Percentiles rank a stretch among this genome's conserved stretches.
Evolutionary conservation across 2,113 vertebrate species (phyloP).

Genomic region (Sylvia atricapilla): DNA sequence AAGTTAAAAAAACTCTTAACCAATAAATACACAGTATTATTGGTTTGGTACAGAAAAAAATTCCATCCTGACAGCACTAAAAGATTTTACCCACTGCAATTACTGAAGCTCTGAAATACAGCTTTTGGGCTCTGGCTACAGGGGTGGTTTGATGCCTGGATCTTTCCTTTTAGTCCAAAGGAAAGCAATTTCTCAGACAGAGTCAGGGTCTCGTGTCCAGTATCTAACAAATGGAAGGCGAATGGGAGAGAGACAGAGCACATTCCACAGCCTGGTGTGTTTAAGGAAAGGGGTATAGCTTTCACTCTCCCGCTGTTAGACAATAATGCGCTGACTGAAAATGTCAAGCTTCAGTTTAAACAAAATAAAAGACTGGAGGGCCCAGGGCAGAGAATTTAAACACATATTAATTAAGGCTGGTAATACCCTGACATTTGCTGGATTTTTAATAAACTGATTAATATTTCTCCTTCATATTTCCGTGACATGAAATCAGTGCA

Average conservation of each 20-base stretch:
- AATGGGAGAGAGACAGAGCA: constrained; percentile 43
- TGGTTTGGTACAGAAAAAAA: neutral
- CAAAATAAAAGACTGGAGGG: constrained; percentile 67
- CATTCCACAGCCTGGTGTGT: constrained; percentile 70
- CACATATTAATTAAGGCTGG: constrained; percentile 67
- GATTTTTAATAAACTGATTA: constrained; percentile 67
- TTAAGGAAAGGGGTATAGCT: constrained; percentile 65
- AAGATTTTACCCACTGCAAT: neutral
- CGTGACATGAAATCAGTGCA: constrained; percentile 24
- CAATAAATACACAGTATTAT: neutral
- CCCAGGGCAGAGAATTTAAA: constrained; percentile 60
- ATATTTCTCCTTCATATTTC: constrained; percentile 62
- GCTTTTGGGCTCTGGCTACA: neutral
- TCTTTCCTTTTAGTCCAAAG: neutral
- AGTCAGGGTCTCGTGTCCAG: neutral
- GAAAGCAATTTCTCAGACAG: neutral
- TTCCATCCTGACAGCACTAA: neutral
- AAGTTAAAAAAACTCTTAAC: neutral
- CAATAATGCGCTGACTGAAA: constrained; percentile 73
- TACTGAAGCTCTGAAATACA: neutral
- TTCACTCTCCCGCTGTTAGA: constrained; percentile 67
- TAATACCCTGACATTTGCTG: constrained; percentile 54
- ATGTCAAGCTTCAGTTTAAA: constrained; percentile 72
- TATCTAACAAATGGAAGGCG: constrained; percentile 36
- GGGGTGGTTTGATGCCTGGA: neutral